Conservation (phyloP, 2,888 invertebrate species). For the Halictus quadricinctus region DNA sequence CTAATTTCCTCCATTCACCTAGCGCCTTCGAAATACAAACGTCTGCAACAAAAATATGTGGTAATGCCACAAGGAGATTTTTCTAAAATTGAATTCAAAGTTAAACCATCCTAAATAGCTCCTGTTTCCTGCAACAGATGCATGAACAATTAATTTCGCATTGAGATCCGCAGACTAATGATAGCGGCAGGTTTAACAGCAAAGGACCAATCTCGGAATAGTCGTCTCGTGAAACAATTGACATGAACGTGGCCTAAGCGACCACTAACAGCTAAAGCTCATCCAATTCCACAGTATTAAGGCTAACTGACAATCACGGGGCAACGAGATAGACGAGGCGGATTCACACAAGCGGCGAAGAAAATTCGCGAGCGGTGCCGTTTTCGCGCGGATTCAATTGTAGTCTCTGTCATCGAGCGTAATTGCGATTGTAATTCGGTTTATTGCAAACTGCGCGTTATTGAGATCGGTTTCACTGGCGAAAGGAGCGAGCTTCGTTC, state of each 20-base stretch:
- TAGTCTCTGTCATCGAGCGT: conserved; percentile 19
- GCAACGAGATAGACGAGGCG: background rate
- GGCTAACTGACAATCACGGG: conserved; percentile 39
- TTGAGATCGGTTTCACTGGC: conserved; percentile 17
- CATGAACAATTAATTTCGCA: no score
- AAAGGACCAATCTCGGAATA: no score
- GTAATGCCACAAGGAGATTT: background rate
- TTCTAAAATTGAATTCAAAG: background rate
- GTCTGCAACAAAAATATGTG: background rate
- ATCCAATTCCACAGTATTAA: conserved; percentile 23
- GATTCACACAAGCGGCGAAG: background rate
- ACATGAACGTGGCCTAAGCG: background rate
- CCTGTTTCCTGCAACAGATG: background rate
- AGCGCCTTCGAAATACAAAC: background rate
- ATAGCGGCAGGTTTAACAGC: no score
- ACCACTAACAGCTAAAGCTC: background rate
- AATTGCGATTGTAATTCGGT: background rate
- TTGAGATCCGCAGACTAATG: no score
- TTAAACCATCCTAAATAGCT: background rate
- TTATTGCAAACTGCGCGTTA: background rate
- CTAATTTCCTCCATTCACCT: background rate
- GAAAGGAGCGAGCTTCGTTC: conserved; percentile 21
- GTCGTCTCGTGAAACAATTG: background rate
- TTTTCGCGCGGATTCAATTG: conserved; percentile 42
- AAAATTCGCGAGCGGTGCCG: background rate